Evolutionary conservation across 1,140 invertebrate genomes (phyloP).

Genomic region (Pentalonia nigronervosa): DNA sequence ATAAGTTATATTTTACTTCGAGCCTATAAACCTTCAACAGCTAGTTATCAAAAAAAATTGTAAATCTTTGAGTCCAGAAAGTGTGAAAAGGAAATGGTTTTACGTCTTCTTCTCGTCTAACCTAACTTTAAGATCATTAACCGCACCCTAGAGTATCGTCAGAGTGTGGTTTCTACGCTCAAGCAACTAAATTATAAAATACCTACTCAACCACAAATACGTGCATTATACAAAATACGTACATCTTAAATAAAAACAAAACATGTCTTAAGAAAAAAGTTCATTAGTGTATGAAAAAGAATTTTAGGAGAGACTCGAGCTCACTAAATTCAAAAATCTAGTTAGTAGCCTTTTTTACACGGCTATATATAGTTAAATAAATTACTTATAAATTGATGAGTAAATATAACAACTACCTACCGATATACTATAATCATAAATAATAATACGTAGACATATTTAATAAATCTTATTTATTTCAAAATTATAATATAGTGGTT

Average conservation of each 20-base stretch:
- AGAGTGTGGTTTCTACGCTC: too few species aligned
- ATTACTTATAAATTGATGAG: neutral
- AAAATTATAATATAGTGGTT: neutral
- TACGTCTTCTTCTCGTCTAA: too few species aligned
- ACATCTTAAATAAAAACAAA: neutral
- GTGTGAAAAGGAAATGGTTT: too few species aligned
- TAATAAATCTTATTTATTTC: neutral
- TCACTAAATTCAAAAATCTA: neutral
- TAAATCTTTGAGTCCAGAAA: too few species aligned
- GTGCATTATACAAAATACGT: neutral
- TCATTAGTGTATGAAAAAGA: neutral
- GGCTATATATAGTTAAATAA: neutral
- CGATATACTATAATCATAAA: neutral
- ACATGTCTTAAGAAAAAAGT: neutral
- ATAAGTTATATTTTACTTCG: too few species aligned
- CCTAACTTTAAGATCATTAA: too few species aligned
- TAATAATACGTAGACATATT: neutral
- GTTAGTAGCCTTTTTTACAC: neutral
- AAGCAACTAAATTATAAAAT: too few species aligned
- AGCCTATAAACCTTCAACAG: too few species aligned
- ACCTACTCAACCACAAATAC: too few species aligned
- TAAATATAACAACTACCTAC: neutral
- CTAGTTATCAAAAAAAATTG: too few species aligned
- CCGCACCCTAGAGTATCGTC: too few species aligned
- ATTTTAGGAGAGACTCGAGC: neutral